These are phyloP conservation scores for Neocrepidodera transversa DNA, from an alignment of 2,888 invertebrate species.

Conservation along the genomic window DNA sequence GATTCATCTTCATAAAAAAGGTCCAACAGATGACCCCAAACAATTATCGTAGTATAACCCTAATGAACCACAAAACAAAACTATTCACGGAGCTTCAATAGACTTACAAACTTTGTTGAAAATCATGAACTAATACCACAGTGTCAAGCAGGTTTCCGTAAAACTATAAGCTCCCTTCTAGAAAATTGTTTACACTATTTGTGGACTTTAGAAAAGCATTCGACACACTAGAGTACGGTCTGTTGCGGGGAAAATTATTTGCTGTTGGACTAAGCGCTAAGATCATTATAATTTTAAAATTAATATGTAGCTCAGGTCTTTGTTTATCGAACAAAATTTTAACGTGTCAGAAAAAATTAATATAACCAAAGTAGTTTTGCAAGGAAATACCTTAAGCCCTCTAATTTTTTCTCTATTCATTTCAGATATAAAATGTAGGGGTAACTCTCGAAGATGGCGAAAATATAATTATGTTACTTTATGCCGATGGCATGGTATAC, in stretches of 20 bases:
- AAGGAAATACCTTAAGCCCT: neutral
- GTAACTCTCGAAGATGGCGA: neutral
- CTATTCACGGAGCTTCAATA: too few species aligned
- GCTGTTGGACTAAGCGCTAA: neutral
- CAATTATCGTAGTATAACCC: neutral
- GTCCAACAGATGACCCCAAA: slow-evolving; percentile 1
- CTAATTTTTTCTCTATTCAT: slow-evolving; percentile 11
- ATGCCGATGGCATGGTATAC: too few species aligned
- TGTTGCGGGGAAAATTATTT: neutral
- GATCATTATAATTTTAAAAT: neutral
- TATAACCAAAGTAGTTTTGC: neutral
- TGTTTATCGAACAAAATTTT: neutral
- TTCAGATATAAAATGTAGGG: neutral
- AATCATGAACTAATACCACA: neutral
- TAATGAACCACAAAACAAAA: neutral
- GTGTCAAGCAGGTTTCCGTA: neutral
- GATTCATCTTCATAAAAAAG: neutral
- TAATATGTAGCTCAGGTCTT: neutral
- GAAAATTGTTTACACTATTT: neutral
- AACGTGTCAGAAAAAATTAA: neutral
- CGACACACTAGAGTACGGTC: neutral
- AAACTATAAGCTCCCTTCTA: neutral
- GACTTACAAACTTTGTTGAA: neutral
- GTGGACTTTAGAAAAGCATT: neutral
- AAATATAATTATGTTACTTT: slow-evolving; percentile 6